Base-by-base conservation (phyloP, 2,113 vertebrate species). In the Pelmatolapia mariae region DNA sequence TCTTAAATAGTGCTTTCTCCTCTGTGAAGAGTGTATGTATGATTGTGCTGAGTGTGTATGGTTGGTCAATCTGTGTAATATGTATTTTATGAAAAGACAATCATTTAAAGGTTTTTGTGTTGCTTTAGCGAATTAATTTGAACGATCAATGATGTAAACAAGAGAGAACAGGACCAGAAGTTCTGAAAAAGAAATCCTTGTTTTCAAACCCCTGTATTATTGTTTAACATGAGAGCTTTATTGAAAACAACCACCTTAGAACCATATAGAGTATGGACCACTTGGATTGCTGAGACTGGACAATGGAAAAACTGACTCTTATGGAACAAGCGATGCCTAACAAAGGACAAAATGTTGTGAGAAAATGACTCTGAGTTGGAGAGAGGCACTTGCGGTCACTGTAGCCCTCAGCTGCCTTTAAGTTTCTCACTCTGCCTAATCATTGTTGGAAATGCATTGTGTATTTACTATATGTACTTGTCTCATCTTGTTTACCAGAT, bases 31-130 rank as follows among this genome's bases (percentile, higher is more conserved):
- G 90, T 87, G 91, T 82, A 76, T 80, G 92, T 87, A 84, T 90
- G 92, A 85, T 11, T 87, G 91, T 91, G 91, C 81, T 88, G 85
- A 16, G 91, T 31, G 53, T 22, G 87, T 93, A 79, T 86, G 93
- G 59, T 76, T 86, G 88, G 71, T 92, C 52, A 47, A 89, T 94
- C 78, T 54, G 66, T 89, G 92, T 94, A 85, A 86, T 83, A 31
- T 91, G 83, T 95, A 91, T 91, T 95, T 92, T 85, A 91, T 86
- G 90, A 93, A 95, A 93, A 96, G 95, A 96, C 96, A 96, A 96
- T 96, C 96, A 96, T 96, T 95, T 87, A 66, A 89, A 59, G 33
- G 80, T 89, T 90, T 90, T 68, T 91, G 86, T 91, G 86, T 94
- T 88, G 94, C 91, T 96, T 93, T 40, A 89, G 66, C 82, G 63